Evolutionary conservation across 1,140 invertebrate species (phyloP).

Genomic region (Ephestia elutella): DNA sequence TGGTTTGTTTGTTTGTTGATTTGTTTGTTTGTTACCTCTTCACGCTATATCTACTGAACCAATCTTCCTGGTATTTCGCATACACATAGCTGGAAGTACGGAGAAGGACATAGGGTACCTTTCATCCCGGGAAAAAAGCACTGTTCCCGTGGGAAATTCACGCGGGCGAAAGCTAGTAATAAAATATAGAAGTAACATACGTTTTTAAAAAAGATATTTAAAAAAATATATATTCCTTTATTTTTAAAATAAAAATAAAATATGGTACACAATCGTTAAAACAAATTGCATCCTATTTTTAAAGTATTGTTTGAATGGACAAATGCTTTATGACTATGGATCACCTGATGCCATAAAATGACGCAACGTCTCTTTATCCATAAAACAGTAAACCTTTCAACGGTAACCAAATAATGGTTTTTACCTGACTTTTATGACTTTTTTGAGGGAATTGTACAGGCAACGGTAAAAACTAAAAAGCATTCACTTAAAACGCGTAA

Average conservation of each 20-base stretch:
- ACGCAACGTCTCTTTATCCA: constrained; percentile 37
- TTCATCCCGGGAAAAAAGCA: too few relatives aligned
- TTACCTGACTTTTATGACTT: constrained; percentile 43
- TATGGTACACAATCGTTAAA: background rate
- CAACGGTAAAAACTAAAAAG: constrained; percentile 1
- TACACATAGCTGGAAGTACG: too few relatives aligned
- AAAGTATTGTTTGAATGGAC: background rate
- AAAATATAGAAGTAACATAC: too few relatives aligned
- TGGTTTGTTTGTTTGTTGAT: too few relatives aligned
- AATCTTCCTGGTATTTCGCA: too few relatives aligned
- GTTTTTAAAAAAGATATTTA: too few relatives aligned
- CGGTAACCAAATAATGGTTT: constrained; percentile 38
- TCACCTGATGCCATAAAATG: background rate
- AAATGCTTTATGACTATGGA: background rate
- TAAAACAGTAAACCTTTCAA: constrained; percentile 51
- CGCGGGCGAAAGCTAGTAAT: too few relatives aligned
- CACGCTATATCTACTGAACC: too few relatives aligned
- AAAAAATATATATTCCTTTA: too few relatives aligned
- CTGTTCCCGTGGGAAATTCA: too few relatives aligned
- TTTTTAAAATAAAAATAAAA: background rate
- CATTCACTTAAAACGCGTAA: constrained; percentile 1
- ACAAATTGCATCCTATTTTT: background rate
- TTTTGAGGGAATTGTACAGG: constrained; percentile 12
- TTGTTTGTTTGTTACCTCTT: too few relatives aligned
- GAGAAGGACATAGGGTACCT: too few relatives aligned